Evolutionary conservation across 2,888 invertebrate species (phyloP).

Genomic region (Seira ritae): DNA sequence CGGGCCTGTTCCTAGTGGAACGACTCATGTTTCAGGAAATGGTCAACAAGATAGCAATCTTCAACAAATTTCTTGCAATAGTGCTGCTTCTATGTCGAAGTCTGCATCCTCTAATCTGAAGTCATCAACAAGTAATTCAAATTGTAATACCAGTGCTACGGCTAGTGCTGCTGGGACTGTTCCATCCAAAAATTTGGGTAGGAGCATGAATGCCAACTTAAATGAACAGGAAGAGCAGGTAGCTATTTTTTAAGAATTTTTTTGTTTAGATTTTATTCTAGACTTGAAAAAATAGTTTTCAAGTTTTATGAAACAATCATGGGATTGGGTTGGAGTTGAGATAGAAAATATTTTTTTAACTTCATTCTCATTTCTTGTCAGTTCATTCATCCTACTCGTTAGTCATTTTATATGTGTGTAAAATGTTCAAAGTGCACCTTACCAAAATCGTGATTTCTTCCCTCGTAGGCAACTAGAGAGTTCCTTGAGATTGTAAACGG

Average conservation of each 20-base stretch:
- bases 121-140: constrained; percentile 40
- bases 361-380: too few relatives aligned
- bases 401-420: too few relatives aligned
- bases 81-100: constrained; percentile 34
- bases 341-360: too few relatives aligned
- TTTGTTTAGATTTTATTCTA: too few relatives aligned
- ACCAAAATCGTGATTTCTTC: not conserved
- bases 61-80: constrained; percentile 16
- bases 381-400: too few relatives aligned
- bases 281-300: too few relatives aligned
- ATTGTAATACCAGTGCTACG: constrained; percentile 7
- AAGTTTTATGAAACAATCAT: too few relatives aligned
- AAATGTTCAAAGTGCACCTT: too few relatives aligned
- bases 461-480: constrained; percentile 85
- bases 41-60: constrained; percentile 33
- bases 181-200: constrained; percentile 49
- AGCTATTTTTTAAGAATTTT: constrained; percentile 6
- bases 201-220: constrained; percentile 62
- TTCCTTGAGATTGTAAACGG: constrained; percentile 87
- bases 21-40: constrained; percentile 46
- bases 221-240: constrained; percentile 70
- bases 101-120: constrained; percentile 48
- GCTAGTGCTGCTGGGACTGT: constrained; percentile 29
- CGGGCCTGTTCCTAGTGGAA: constrained; percentile 26
- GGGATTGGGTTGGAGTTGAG: too few relatives aligned